These are phyloP conservation scores for Podarcis lilfordi DNA, from an alignment of 2,797 vertebrate genomes.

Conservation along the genomic window DNA sequence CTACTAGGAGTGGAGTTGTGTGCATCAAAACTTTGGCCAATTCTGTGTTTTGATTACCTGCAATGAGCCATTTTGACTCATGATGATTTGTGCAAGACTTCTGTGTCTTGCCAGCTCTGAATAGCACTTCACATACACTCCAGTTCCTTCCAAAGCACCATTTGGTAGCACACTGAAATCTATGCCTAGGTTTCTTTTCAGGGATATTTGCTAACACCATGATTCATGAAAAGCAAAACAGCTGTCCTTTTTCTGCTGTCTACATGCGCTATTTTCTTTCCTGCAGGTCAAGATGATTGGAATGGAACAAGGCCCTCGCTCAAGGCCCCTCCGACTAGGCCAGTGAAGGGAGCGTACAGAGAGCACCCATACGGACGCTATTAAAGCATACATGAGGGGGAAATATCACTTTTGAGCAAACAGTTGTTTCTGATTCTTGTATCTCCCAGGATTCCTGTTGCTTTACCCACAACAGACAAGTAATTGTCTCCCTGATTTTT, in stretches of 20 bases:
- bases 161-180: neutral
- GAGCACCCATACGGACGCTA: conserved; percentile 97
- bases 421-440: conserved; percentile 90
- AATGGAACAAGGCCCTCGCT: conserved; percentile 88
- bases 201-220: no score
- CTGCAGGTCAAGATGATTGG: conserved; percentile 93
- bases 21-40: neutral
- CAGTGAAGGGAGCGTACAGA: conserved; percentile 89
- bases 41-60: neutral
- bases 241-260: neutral
- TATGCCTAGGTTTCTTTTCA: neutral
- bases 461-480: conserved; percentile 98
- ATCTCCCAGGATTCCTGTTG: conserved; percentile 95
- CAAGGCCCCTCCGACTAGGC: conserved; percentile 86
- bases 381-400: conserved; percentile 82
- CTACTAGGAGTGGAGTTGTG: neutral
- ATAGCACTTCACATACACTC: neutral
- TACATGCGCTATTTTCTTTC: conserved; percentile 1
- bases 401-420: conserved; percentile 84
- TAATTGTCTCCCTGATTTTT: conserved; percentile 96
- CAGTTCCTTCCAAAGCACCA: no score
- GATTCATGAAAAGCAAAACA: neutral
- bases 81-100: neutral
- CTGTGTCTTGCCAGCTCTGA: neutral
- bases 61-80: neutral